Base-by-base conservation (phyloP, 2,888 invertebrate genomes). In the Synergus gifuensis region DNA sequence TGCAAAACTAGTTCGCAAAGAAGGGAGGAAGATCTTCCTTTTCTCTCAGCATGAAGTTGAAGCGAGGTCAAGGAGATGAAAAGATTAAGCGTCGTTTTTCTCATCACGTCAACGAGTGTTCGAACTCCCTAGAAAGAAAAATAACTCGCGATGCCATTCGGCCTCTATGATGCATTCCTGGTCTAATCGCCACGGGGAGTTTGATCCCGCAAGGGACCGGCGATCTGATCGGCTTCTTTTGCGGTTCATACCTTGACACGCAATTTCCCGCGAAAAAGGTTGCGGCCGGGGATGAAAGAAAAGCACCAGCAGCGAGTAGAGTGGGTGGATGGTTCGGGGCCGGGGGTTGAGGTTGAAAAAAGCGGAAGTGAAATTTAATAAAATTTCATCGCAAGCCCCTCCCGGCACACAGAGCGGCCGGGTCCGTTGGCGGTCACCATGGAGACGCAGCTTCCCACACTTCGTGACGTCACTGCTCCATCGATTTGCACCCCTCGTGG, bases 371-470 rank as follows among this genome's bases (percentile, higher is more conserved):
- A 90, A 91, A 90, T 90, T 91, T 90, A 90, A 90, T 90, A 90
- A 91, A 91, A 90, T 90, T 91, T 90, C 89, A 90, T 88, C 87
- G 87, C 83, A 82, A 87, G 80, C 86, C 85, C 83, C 83, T 83
- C 85, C 87, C 86, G 84, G 84, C 83, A 85, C 87, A 85, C 86
- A 82, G 82, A 85, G 82, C 83, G 85, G 85, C 84, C 82, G 91
- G 91, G 91, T 89, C 89, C 89, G 90, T 91, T 91, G 92, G 92
- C 92, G 92, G 92, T 92, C 91, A 90, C 91, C 91, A 92, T 92
- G 91, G 90, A 86, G 87, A 92, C 91, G 89, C 92, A 92, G 91
- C 91, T 88, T 92, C 91, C 90, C 90, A 89, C 89, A 86, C 90
- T 88, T 88, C 87, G 91, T 91, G 91, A 92, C 92, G 91, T 91